A percentile compares a stretch with the other conserved stretches of the same genome.
phyloP scores from a whole-genome alignment of 2,888 invertebrate genomes.

The Cryptocephalus moraei region DNA sequence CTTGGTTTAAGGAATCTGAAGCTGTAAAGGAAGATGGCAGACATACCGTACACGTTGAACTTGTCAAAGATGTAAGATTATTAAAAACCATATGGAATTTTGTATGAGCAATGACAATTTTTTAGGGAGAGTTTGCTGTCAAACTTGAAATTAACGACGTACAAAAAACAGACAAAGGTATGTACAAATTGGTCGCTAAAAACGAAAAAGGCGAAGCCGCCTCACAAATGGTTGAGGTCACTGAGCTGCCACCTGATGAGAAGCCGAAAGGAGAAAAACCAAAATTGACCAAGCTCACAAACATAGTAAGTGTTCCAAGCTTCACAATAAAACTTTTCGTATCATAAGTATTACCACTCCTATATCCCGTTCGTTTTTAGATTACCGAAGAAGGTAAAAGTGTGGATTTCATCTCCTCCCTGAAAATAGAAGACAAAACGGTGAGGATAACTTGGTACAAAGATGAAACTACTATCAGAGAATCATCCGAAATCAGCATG shows the following conservation, averaged over 20 bases:
- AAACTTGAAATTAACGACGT: conserved; percentile 84
- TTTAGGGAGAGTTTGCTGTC: conserved; percentile 77
- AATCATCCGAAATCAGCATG: conserved; percentile 66
- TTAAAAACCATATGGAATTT: background rate
- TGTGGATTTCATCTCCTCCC: conserved; percentile 65
- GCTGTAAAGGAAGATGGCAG: conserved; percentile 68
- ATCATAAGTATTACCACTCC: background rate
- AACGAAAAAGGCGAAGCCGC: conserved; percentile 90
- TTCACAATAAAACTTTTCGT: background rate
- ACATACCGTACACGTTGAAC: conserved; percentile 66
- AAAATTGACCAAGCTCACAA: conserved; percentile 65
- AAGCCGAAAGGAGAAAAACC: conserved; percentile 72
- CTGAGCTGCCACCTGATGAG: conserved; percentile 68
- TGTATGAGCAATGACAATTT: background rate
- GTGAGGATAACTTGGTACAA: conserved; percentile 80
- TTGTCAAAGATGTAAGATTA: conserved; percentile 60
- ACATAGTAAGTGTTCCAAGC: conserved; percentile 50
- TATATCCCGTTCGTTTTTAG: conserved; percentile 32
- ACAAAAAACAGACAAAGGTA: conserved; percentile 70
- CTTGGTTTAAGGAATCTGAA: conserved; percentile 83
- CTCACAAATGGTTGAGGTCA: conserved; percentile 79
- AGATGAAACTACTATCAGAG: conserved; percentile 65
- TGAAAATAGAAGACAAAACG: conserved; percentile 67
- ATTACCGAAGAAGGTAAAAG: conserved; percentile 62
- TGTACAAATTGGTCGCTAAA: conserved; percentile 82